These are phyloP conservation scores for Tetranychus truncatus DNA, from an alignment of 2,888 invertebrate species.

Conservation along the genomic window DNA sequence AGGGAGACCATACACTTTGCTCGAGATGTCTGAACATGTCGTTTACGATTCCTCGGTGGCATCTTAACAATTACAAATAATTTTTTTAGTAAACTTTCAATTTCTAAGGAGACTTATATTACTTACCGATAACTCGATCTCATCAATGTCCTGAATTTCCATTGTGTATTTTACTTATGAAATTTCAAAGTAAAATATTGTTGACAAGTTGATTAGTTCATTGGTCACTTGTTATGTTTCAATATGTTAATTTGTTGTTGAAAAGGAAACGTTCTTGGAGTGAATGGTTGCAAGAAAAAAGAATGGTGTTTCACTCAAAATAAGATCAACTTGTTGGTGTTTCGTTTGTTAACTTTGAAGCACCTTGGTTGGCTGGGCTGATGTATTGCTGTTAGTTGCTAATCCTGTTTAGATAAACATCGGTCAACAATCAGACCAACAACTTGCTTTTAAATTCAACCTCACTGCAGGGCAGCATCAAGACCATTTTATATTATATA, in stretches of 20 bases:
- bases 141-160: not conserved
- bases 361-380: not conserved
- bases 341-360: not conserved
- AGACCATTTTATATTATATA: not conserved
- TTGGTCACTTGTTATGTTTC: not conserved
- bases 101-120: not conserved
- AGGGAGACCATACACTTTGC: not conserved
- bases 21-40: not conserved
- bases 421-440: constrained; percentile 1
- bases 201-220: not conserved
- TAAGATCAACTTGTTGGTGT: not conserved
- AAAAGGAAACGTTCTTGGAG: not conserved
- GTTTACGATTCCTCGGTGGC: not conserved
- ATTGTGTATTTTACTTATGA: not conserved
- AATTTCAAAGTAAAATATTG: not conserved
- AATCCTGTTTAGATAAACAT: not conserved
- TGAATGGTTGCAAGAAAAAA: not conserved
- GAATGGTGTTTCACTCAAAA: not conserved
- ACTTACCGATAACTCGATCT: not conserved
- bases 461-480: not conserved
- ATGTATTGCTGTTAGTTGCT: not conserved
- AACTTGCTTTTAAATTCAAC: not conserved
- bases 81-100: not conserved
- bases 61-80: not conserved
- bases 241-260: not conserved